Evolutionary conservation across 2,888 invertebrate genomes (phyloP), one percentile per base, ranked within the genome.

Genomic region (Orthosia incerta): DNA sequence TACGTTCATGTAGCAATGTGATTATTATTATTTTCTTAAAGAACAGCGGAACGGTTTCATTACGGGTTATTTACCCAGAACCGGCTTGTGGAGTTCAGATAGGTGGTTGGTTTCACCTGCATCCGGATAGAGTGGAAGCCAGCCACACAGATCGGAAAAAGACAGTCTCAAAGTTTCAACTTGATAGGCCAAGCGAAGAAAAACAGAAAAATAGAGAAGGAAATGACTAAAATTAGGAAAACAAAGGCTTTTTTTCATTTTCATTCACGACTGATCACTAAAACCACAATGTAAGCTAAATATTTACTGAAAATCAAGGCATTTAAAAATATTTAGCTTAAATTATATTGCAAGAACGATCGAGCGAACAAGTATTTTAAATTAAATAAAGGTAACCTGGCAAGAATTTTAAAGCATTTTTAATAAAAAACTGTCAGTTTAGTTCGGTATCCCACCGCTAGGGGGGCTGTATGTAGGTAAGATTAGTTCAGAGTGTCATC

Each of bases 401-500:
- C 82, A 79, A 82, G 82, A 79, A 65, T 81, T 68, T 55, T 4
- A 63, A 57, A 76, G 74, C 63, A 79, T 13, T 20, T 71, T 51
- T 31, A 15, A 51, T n/a, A 3, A 11, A 55, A 51, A 15, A n/a
- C 23, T 15, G 5, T 18, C 59, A 9, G 26, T 26, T 51, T 20
- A 61, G 51, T 71, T 53, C 55, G 0, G 4, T 18, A 16, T 16
- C 5, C 3, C 9, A 23, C 26, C 61, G 12, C 61, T 9, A 20
- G 51, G 3, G 26, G 51, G 46, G 53, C 20, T 46, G 3, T 0
- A 16, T 46, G n/a, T 23, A 11, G 2, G 18, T 15, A 45, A 15
- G 9, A 39, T 57, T 57, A 67, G 51, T 61, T 31, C 56, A 5
- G 11, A 15, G 23, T 23, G 12, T 4, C 26, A 26, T 45, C 65